A percentile compares a stretch with the other conserved stretches of the same genome.
These are phyloP conservation scores for Protodeltote pygarga DNA, from an alignment of 2,888 invertebrate species.

Conservation along the genomic window DNA sequence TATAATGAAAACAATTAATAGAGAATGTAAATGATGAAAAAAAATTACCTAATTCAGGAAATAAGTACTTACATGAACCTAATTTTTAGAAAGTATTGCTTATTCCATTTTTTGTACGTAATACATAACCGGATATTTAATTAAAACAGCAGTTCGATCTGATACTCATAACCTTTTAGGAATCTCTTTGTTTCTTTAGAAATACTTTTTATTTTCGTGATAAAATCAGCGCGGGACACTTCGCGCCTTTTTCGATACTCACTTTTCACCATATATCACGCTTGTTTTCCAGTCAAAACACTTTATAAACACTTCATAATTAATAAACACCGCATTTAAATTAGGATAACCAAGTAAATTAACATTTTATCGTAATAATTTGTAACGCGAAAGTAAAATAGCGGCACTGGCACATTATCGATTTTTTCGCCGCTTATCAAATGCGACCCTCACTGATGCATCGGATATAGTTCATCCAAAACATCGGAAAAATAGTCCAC, in stretches of 20 bases:
- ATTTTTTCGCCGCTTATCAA: conserved; percentile 72
- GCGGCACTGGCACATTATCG: conserved; percentile 81
- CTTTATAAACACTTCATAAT: conserved; percentile 35
- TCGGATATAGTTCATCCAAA: conserved; percentile 51
- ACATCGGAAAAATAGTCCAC: conserved; percentile 50
- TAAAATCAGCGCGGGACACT: conserved; percentile 61
- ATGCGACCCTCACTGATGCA: conserved; percentile 59
- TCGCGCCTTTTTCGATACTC: conserved; percentile 81
- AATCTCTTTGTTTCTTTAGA: conserved; percentile 61
- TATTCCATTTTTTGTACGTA: conserved; percentile 56
- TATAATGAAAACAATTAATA: not conserved
- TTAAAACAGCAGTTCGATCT: conserved; percentile 40
- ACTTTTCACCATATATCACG: conserved; percentile 56
- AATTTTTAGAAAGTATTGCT: conserved; percentile 65
- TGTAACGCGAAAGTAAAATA: conserved; percentile 75
- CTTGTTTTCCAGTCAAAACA: conserved; percentile 27
- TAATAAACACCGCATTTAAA: conserved; percentile 35
- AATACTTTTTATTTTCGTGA: conserved; percentile 57
- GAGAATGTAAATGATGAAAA: not conserved
- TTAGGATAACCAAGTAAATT: conserved; percentile 26
- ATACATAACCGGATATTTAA: conserved; percentile 48
- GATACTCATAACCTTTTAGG: conserved; percentile 41
- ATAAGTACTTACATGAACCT: conserved; percentile 76
- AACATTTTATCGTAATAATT: conserved; percentile 60
- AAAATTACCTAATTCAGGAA: conserved; percentile 34